Evolutionary conservation across 1,140 invertebrate genomes (phyloP).

Genomic region (Saccostrea glomerata): DNA sequence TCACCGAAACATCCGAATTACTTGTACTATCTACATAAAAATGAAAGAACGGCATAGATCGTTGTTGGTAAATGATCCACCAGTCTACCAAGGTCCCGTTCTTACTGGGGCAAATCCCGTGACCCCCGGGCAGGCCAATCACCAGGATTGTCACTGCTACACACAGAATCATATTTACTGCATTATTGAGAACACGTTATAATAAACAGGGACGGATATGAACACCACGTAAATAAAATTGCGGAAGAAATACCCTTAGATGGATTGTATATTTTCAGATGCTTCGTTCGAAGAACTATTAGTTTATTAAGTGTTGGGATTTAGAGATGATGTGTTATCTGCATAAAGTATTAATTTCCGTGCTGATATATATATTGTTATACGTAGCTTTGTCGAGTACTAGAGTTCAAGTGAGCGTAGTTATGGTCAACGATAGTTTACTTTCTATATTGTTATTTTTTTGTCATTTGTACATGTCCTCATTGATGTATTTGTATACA

Average conservation of each 20-base stretch:
- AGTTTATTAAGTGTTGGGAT: background rate
- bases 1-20: conserved; percentile 17
- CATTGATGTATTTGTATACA: too few relatives aligned
- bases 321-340: background rate
- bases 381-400: too few relatives aligned
- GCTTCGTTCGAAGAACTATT: background rate
- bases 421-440: too few relatives aligned
- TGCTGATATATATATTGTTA: background rate
- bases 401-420: too few relatives aligned
- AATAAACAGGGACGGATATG: background rate
- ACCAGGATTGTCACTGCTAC: background rate
- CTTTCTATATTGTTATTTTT: too few relatives aligned
- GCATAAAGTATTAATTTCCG: conserved; percentile 1
- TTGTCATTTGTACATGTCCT: too few relatives aligned
- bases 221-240: background rate
- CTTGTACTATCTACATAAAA: conserved; percentile 39
- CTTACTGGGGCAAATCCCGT: background rate
- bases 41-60: conserved; percentile 40
- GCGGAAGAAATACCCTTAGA: background rate
- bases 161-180: background rate
- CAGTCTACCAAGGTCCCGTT: conserved; percentile 3
- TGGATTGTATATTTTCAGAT: background rate
- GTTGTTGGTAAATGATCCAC: conserved; percentile 38
- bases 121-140: background rate
- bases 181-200: background rate